Evolutionary conservation across 2,888 invertebrate genomes (phyloP).

Genomic region (Falcaria lacertinaria): DNA sequence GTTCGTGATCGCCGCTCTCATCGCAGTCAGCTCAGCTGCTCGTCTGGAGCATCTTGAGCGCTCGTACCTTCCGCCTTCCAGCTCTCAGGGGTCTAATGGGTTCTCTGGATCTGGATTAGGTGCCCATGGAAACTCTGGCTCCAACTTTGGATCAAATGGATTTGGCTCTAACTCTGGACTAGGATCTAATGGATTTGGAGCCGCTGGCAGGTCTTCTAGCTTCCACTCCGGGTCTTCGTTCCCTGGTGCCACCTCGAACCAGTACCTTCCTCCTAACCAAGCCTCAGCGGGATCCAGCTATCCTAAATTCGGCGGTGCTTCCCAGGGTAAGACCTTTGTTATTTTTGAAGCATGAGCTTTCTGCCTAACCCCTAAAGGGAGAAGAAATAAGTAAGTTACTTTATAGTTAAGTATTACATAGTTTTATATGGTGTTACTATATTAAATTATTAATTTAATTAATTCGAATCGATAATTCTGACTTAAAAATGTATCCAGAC

Average conservation of each 20-base stretch:
- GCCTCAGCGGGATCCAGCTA: constrained; percentile 35
- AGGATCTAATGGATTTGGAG: constrained; percentile 23
- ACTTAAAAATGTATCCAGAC: too few relatives aligned
- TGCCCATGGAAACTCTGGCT: constrained; percentile 4
- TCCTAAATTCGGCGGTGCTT: constrained; percentile 22
- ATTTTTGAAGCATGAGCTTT: too few relatives aligned
- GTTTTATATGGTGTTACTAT: too few relatives aligned
- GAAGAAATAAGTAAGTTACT: too few relatives aligned
- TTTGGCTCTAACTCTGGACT: constrained; percentile 19
- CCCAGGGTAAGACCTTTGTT: constrained; percentile 23
- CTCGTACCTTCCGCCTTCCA: constrained; percentile 59
- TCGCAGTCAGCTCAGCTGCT: constrained; percentile 56
- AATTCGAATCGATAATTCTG: too few relatives aligned
- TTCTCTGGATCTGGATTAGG: constrained; percentile 3
- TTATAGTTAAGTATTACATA: too few relatives aligned
- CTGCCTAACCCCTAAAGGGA: too few relatives aligned
- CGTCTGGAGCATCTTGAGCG: constrained; percentile 67
- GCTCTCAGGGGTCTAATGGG: constrained; percentile 8
- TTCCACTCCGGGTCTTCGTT: constrained; percentile 25
- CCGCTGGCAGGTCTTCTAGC: constrained; percentile 15
- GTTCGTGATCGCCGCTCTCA: constrained; percentile 57
- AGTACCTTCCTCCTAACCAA: constrained; percentile 63
- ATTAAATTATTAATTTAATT: too few relatives aligned
- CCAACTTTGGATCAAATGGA: constrained; percentile 8
- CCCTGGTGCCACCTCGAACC: constrained; percentile 54